A percentile compares a stretch with the other conserved stretches of the same genome.
These are phyloP conservation scores for Halcyon malimbica DNA, from an alignment of 2,113 vertebrate species.

Conservation along the genomic window DNA sequence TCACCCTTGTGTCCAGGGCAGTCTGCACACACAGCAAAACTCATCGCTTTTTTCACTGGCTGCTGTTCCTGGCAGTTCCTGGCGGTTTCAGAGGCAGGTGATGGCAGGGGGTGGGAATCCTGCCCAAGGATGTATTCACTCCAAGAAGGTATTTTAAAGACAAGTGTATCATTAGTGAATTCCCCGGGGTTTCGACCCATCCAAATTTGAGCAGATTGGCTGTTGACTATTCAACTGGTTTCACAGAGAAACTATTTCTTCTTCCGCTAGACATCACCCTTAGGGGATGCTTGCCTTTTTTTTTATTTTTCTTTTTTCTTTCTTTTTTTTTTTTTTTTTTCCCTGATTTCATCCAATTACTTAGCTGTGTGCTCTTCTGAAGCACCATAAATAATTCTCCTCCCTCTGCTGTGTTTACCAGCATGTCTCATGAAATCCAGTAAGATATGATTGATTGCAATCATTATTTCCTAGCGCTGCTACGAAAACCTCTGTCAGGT, in stretches of 20 bases:
- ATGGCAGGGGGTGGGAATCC: background rate
- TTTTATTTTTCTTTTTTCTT: background rate
- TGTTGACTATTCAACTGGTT: background rate
- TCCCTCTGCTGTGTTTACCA: conserved; percentile 67
- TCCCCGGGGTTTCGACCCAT: background rate
- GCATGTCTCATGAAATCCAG: conserved; percentile 58
- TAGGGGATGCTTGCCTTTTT: background rate
- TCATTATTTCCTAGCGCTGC: conserved; percentile 70
- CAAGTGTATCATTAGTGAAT: background rate
- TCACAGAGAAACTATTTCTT: background rate
- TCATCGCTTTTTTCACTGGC: rapidly evolving
- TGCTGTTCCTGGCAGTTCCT: background rate
- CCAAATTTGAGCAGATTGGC: background rate
- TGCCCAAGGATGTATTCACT: background rate
- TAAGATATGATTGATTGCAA: conserved; percentile 71
- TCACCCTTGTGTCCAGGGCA: rapidly evolving
- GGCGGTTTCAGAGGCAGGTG: background rate
- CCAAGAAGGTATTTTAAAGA: background rate
- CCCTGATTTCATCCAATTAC: conserved; percentile 68
- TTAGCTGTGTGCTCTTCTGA: conserved; percentile 56
- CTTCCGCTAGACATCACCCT: conserved; percentile 17
- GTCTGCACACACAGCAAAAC: rapidly evolving
- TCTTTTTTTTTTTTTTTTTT: background rate
- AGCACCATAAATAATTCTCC: conserved; percentile 62
- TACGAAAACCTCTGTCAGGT: conserved; percentile 67